phyloP scores from a whole-genome alignment of 2,113 vertebrate species.

The Eublepharis macularius region DNA sequence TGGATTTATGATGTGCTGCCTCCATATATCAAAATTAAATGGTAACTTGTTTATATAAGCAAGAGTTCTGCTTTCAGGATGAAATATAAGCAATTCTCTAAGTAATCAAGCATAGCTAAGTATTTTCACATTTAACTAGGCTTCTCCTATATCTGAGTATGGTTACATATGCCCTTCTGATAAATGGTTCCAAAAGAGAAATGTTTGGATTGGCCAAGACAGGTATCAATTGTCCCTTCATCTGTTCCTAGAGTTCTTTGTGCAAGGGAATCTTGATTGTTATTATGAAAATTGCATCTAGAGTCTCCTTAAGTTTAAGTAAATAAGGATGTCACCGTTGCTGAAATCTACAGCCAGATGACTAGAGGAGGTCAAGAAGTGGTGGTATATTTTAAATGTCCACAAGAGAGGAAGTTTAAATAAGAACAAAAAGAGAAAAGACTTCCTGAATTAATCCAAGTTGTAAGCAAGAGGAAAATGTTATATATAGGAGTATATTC shows the following conservation, averaged over 20 bases:
- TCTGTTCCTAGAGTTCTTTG: neutral
- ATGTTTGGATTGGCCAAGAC: neutral
- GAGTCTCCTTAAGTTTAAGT: neutral
- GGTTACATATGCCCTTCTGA: neutral
- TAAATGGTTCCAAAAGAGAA: neutral
- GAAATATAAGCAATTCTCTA: constrained; percentile 37
- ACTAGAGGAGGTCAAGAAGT: no score
- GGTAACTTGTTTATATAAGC: constrained; percentile 23
- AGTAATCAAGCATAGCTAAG: constrained; percentile 33
- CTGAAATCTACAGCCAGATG: no score
- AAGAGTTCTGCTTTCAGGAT: constrained; percentile 25
- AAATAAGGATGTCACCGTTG: no score
- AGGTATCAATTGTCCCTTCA: neutral
- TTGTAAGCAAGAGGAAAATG: neutral
- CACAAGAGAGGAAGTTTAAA: neutral
- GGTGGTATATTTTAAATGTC: neutral
- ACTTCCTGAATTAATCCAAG: neutral
- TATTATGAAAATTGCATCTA: neutral
- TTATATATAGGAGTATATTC: neutral
- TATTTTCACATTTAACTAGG: constrained; percentile 4
- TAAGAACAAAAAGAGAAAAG: neutral
- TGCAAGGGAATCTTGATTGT: neutral
- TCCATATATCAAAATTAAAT: constrained; percentile 18
- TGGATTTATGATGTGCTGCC: constrained; percentile 3
- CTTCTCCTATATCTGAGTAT: neutral